phyloP scores from a whole-genome alignment of 2,888 invertebrate species.

The Antheraea assamensis region DNA sequence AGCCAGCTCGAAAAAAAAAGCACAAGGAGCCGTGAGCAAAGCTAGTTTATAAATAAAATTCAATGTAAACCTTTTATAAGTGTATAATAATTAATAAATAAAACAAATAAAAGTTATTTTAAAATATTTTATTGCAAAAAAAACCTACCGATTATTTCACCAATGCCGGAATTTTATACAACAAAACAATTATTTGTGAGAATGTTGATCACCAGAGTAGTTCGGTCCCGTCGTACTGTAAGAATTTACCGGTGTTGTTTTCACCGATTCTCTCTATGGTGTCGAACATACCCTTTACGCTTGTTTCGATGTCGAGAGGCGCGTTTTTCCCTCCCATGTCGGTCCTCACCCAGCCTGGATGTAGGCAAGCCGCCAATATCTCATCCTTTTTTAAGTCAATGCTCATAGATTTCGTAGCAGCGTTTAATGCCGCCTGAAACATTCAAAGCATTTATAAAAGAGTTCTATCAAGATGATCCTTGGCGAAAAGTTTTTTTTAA shows the following conservation, averaged over 20 bases:
- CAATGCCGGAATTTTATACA: neutral
- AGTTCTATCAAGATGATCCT: neutral
- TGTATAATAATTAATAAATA: neutral
- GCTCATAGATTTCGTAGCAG: slow-evolving; percentile 92
- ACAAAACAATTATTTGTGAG: neutral
- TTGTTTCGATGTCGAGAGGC: slow-evolving; percentile 86
- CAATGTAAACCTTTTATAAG: neutral
- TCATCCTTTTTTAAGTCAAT: slow-evolving; percentile 88
- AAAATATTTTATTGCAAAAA: neutral
- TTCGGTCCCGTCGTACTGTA: slow-evolving; percentile 88
- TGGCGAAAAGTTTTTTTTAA: too few relatives aligned
- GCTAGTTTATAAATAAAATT: neutral
- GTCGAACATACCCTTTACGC: slow-evolving; percentile 84
- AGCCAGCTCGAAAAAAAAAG: too few relatives aligned
- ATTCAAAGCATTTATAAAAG: neutral
- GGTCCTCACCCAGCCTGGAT: slow-evolving; percentile 96
- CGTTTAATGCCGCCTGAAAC: slow-evolving; percentile 91
- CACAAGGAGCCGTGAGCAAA: too few relatives aligned
- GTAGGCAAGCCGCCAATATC: slow-evolving; percentile 88
- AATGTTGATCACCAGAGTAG: slow-evolving; percentile 85
- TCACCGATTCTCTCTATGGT: slow-evolving; percentile 84
- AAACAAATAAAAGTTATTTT: neutral
- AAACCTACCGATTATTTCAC: neutral
- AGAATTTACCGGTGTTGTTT: slow-evolving; percentile 88
- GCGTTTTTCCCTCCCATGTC: slow-evolving; percentile 94